Percentiles rank a stretch among this genome's conserved stretches.
Evolutionary conservation across 2,113 vertebrate species (phyloP).

Genomic region (Lampris incognitus): DNA sequence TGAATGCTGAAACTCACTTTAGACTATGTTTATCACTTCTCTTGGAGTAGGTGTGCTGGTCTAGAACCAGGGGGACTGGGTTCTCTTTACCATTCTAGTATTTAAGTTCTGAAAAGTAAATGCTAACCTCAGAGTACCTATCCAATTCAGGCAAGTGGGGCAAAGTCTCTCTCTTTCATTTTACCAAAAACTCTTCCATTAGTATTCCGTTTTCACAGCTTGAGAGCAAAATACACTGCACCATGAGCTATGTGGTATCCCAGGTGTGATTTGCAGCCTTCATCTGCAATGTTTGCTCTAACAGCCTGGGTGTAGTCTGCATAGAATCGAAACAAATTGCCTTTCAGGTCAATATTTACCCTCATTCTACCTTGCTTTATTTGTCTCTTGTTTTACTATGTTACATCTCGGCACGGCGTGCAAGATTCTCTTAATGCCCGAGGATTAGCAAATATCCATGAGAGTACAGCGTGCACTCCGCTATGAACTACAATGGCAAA

Average conservation of each 20-base stretch:
- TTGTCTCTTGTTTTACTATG: not conserved
- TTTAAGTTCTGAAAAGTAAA: constrained; percentile 41
- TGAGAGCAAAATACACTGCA: not conserved
- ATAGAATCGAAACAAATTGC: constrained; percentile 40
- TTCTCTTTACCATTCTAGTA: constrained; percentile 41
- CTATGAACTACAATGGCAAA: constrained; percentile 36
- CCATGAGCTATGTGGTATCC: constrained; percentile 10
- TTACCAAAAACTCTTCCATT: constrained; percentile 13
- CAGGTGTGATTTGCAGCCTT: constrained; percentile 46
- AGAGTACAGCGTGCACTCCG: constrained; percentile 18
- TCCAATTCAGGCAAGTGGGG: constrained; percentile 1
- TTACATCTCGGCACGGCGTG: constrained; percentile 17
- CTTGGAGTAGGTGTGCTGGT: constrained; percentile 36
- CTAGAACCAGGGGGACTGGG: constrained; percentile 38
- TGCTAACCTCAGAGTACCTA: constrained; percentile 11
- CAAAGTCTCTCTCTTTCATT: not conserved
- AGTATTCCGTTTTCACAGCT: constrained; percentile 15
- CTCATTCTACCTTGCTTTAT: constrained; percentile 26
- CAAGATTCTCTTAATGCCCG: constrained; percentile 14
- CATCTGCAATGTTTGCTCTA: constrained; percentile 35
- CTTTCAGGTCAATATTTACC: constrained; percentile 44
- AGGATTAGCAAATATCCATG: constrained; percentile 33
- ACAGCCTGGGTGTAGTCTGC: constrained; percentile 6
- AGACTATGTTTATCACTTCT: constrained; percentile 48
- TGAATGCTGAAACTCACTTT: constrained; percentile 56